Evolutionary conservation across 2,888 invertebrate genomes (phyloP), one percentile per base, ranked within the genome.

Genomic region (Dasysyrphus tricinctus): DNA sequence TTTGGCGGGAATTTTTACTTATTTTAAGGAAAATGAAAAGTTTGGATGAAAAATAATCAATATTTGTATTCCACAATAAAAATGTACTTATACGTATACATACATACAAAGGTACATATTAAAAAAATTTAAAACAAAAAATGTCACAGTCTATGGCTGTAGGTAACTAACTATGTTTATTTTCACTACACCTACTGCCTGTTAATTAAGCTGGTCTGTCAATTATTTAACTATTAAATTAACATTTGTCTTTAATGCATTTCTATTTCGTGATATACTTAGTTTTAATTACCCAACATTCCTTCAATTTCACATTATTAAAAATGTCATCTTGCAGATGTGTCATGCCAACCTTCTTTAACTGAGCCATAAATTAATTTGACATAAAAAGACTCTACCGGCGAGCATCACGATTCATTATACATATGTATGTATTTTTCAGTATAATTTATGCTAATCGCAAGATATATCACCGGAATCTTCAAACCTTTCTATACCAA

Each of bases 381-480:
- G 61, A 42, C 24, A 61, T 42, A 16, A 47, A 44, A 65, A 65
- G 32, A 34, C 7, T 65, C n/a, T 29, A 37, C 34, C 49, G 51
- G 5, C 9, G 14, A 24, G 37, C 9, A 16, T n/a, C 42, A 32
- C 42, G 44, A 47, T 32, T 44, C 6, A 63, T 44, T 44, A 42
- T 65, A 4, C 3, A 3, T 24, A 24, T n/a, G n/a, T n/a, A 3
- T 24, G 24, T n/a, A 8, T 6, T 16, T 47, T 32, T 29, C 34
- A 51, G 3, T 54, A 24, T 54, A 54, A 54, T 69, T 69, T 69
- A 69, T 69, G 69, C 54, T 54, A 24, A 69, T 69, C 69, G 24
- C 51, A 39, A 69, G 39, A 69, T 69, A 54, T 54, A 69, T 39
- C 37, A 61, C 42, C 39, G 19, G 39, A 61, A 61, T 61, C 19